These are phyloP conservation scores for Diplazon laetatorius DNA, from an alignment of 2,888 invertebrate species.

Conservation along the genomic window DNA sequence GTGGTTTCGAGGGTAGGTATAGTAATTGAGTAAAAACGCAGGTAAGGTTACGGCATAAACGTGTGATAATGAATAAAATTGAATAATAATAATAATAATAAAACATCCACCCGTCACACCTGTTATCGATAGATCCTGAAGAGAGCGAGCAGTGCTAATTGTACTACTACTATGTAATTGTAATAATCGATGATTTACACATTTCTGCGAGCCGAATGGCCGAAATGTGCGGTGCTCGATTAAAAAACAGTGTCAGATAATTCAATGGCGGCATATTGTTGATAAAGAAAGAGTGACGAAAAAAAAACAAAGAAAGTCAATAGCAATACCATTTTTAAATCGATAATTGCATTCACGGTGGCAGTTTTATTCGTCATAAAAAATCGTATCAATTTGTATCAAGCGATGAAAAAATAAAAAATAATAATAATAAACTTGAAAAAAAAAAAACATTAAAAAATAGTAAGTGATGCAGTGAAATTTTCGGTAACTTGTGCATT, in stretches of 20 bases:
- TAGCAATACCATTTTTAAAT: background rate
- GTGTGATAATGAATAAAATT: slow-evolving; percentile 47
- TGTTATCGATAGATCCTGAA: slow-evolving; percentile 77
- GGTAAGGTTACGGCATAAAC: slow-evolving; percentile 34
- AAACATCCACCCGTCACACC: slow-evolving; percentile 69
- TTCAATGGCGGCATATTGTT: slow-evolving; percentile 21
- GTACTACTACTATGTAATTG: slow-evolving; percentile 42
- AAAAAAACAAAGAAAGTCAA: slow-evolving; percentile 13
- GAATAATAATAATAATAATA: no score
- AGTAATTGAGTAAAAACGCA: slow-evolving; percentile 39
- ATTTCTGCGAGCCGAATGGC: slow-evolving; percentile 22
- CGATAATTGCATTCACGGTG: background rate
- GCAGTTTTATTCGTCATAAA: slow-evolving; percentile 18
- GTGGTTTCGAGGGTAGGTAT: slow-evolving; percentile 50
- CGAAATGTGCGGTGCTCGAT: slow-evolving; percentile 45
- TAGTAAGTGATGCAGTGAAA: slow-evolving; percentile 49
- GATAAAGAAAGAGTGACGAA: slow-evolving; percentile 19
- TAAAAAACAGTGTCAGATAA: slow-evolving; percentile 30
- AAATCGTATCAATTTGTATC: background rate
- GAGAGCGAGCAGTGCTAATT: slow-evolving; percentile 75
- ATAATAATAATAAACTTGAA: no score
- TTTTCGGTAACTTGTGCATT: slow-evolving; percentile 52
- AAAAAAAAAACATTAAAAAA: slow-evolving; percentile 30
- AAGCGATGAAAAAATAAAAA: slow-evolving; percentile 39
- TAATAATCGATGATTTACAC: background rate